Evolutionary conservation across 2,113 vertebrate species (phyloP), one percentile per base, ranked within the genome.

Genomic region (Paramormyrops kingsleyae): DNA sequence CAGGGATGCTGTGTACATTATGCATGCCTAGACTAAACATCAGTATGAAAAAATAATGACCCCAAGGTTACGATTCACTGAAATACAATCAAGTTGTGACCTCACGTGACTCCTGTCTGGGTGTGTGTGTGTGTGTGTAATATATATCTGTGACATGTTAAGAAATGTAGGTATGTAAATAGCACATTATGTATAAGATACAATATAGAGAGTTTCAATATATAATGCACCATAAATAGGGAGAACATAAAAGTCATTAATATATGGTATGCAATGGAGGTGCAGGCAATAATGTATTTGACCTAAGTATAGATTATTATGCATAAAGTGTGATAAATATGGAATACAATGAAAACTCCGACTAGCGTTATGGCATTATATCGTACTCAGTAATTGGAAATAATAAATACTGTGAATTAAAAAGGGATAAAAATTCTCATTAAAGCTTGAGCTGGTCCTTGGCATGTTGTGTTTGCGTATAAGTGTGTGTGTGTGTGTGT

Each of bases 51-150:
- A 53, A 56, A 56, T 87, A 31, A 87, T 56, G 50, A 87, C 13
- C 85, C 31, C 9, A 35, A 35, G 31, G 27, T 86, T 47, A 86
- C 3, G 1, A 86, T 49, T 86, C n/a, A 80, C 74, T 42, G 31
- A 80, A 80, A 19, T 80, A 39, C 74, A 80, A 35, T 80, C 74
- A 80, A 80, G 83, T 85, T 49, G 24, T 86, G n/a, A 86, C 83
- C 83, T 50, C 47, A 27, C 12, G 47, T 86, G n/a, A 86, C 47
- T 19, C 70, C 35, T 39, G n/a, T 85, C n/a, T 50, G 44, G 7
- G 46, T n/a, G 24, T 49, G 21, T n/a, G 24, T 49, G 21, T n/a
- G 24, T 85, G 24, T 62, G 24, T 62, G 56, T 62, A 21, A 27
- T 66, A 66, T 66, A 27, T 66, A 24, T 84, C 19, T 84, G 44